Base-by-base conservation (phyloP, 2,797 vertebrate species). In the Pyrocephalus nanus region DNA sequence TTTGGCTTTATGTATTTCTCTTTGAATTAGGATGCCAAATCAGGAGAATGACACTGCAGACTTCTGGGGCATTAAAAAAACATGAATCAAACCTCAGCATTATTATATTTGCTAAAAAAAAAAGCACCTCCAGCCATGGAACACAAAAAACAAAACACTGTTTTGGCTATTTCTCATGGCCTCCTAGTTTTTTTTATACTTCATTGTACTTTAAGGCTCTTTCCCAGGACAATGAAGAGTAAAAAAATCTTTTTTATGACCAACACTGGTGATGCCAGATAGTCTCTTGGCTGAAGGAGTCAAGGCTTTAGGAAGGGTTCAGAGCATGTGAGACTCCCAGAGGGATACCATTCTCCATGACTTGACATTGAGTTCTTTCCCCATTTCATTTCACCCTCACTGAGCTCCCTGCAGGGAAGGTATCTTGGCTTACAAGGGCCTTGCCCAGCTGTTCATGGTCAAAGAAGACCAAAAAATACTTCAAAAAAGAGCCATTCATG, bases 21-120 rank as follows among this genome's bases (percentile, higher is more conserved):
- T 96, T 96, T 96, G 88, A 94, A 94, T 90, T 87, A 92, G 64
- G 81, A 60, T 93, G 88, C 86, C 77, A 95, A 94, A 67, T 67
- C 67, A 86, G 74, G 61, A 96, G 80, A 95, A 92, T 91, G 96
- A 95, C 92, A 92, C 34, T 91, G 92, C 80, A 96, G 95, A 87
- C 76, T 94, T 84, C 90, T 48, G 53, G 92, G 57, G 64, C 71
- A 91, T 96, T 93, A 95, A 96, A 95, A 90, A 95, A 86, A 36
- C 90, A 94, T 93, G 86, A 96, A 74, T 83, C 57, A 87, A 92
- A 81, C n/a, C 45, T 90, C 64, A 85, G 34, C 42, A 74, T 25
- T 9, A 85, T 71, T 80, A 71, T 81, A 60, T 90, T 81, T 67
- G 6, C 34, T 76, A 30, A 81, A 71, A 73, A 71, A 73, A 22